Evolutionary conservation across 2,888 invertebrate genomes (phyloP), one percentile per base, ranked within the genome.

Genomic region (Hemicrepidius hirtus): DNA sequence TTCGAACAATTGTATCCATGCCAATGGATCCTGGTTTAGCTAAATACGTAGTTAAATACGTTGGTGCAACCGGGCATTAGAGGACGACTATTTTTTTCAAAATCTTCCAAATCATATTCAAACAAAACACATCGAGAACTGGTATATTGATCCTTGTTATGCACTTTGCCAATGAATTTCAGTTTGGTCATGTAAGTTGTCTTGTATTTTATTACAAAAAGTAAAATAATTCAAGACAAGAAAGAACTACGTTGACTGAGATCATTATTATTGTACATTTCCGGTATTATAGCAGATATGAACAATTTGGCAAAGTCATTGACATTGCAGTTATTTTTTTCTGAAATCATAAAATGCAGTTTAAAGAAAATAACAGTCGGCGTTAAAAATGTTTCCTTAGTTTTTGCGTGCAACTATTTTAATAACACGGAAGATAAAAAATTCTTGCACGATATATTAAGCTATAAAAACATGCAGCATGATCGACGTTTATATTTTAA

Each of bases 361-460:
- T n/a, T n/a, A n/a, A n/a, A n/a, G n/a, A n/a, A n/a, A n/a, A n/a
- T n/a, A n/a, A n/a, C n/a, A n/a, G n/a, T n/a, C n/a, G n/a, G n/a
- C n/a, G n/a, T n/a, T 40, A 10, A 40, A 40, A 40, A 10, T 10
- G 3, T 40, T 40, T 40, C 10, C 4, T 3, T 40, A 40, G 10
- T 16, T 41, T 41, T 41, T 13, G 40, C 16, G 4, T 41, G 40
- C 40, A 41, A n/a, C 40, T 6, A 6, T 41, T 41, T 41, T 13
- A 41, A 41, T 41, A 41, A 41, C 40, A 41, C 40, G 40, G 40
- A 41, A 41, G 40, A 16, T 13, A 5, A 13, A 41, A 41, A 41
- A 41, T 41, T 41, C 40, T 41, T 41, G n/a, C 40, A 41, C 40
- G 40, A 41, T 6, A 41, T 16, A 16, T 4, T 13, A 13, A 41